Percentiles rank a stretch among this genome's conserved stretches.
These are phyloP conservation scores for Melinaea marsaeus DNA, from an alignment of 2,888 invertebrate species.

Conservation along the genomic window DNA sequence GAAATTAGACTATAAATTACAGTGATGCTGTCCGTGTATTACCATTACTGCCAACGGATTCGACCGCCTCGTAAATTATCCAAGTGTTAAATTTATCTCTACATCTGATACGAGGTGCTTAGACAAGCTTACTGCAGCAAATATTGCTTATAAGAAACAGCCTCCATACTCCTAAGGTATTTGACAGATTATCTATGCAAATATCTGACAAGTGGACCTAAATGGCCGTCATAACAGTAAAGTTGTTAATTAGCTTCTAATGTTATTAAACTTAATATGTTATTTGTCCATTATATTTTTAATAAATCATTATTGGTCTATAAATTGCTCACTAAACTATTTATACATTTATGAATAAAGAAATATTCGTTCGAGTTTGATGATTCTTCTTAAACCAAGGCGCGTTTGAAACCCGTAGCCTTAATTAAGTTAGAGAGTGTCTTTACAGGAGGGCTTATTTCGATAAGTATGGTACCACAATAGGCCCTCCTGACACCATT, in stretches of 20 bases:
- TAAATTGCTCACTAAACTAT: no score
- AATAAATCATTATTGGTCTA: neutral
- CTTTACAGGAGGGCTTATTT: no score
- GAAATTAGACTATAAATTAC: conserved; percentile 32
- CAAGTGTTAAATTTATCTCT: conserved; percentile 24
- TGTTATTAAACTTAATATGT: neutral
- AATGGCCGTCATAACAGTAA: conserved; percentile 3
- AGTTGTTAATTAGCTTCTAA: neutral
- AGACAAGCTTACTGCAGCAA: conserved; percentile 7
- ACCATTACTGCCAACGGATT: conserved; percentile 27
- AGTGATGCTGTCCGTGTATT: conserved; percentile 26
- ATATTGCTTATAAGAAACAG: conserved; percentile 1
- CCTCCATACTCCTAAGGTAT: neutral
- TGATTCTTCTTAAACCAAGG: no score
- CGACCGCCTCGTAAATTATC: conserved; percentile 26
- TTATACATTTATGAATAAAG: no score
- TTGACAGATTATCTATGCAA: conserved; percentile 4
- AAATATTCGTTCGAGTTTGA: no score
- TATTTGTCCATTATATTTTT: neutral
- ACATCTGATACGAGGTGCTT: conserved; percentile 22
- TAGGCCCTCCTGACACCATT: no score
- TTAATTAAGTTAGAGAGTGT: no score
- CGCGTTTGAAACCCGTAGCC: no score
- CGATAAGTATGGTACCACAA: no score
- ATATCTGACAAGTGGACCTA: neutral